Base-by-base conservation (phyloP, 2,888 invertebrate species). In the Pyrocoelia pectoralis region DNA sequence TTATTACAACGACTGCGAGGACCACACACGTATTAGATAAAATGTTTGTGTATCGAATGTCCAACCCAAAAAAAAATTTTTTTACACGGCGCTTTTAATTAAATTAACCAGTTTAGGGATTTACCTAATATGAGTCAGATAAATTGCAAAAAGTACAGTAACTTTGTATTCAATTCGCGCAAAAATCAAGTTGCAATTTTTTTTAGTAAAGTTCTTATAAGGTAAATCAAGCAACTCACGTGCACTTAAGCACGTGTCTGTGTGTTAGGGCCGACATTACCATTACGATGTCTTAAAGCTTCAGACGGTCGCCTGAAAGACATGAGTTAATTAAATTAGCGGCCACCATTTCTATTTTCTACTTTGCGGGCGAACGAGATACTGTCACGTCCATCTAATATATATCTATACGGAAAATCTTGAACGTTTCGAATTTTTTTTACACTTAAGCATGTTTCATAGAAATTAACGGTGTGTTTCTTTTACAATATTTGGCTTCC, bases 1-100 rank as follows among this genome's bases (percentile, higher is more conserved):
- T 17, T 38, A 33, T 52, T 14, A 38, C 17, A 18, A 38, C 61
- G 61, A 46, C 63, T 55, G 53, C 50, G 54, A 14, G 62, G 72
- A 72, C 72, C 72, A 72, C 73, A 73, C 73, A 67, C 70, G 63
- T 52, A 56, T 69, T 68, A 70, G 69, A 73, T 72, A 70, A 73
- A 71, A 68, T 64, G 58, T 60, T 61, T 66, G 67, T 66, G 68
- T 69, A 66, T 65, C 10, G 9, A 6, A 49, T 56, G 59, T 56
- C 61, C 52, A 56, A 56, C 61, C 67, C 65, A 70, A 64, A 68
- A 70, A 67, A 54, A 68, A 66, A 61, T 24, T 24, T 24, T 24
- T 24, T 24, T 24, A 24, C 3, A 66, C 52, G 59, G 61, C 10
- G 33, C n/a, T 33, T 33, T 33, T 33, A 33, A 33, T 33, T 33